Base-by-base conservation (phyloP, 1,140 invertebrate species). In the Drosophila parabipectinata region DNA sequence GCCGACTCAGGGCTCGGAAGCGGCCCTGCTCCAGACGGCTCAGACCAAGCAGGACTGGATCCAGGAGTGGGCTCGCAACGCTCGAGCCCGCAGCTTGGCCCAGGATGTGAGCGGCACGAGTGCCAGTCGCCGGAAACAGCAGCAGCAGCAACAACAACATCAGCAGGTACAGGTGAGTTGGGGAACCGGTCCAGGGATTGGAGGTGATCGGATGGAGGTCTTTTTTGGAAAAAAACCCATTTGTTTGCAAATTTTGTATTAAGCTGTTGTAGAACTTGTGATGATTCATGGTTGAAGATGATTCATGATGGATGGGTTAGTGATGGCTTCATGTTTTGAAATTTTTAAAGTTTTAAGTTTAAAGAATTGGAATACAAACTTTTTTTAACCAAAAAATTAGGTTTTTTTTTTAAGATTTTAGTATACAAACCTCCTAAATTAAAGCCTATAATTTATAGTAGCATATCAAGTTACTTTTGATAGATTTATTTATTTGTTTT, bases 11-110 rank as follows among this genome's bases (percentile, higher is more conserved):
- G 51, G 61, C 32, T 79, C 90, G 18, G 90, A 91, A 58, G 80
- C 82, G 7, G 73, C 77, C 8, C 62, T 88, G 37, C 58, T 92
- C 58, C 87, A 91, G 50, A 90, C 90, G 15, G 91, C 81, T 5
- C 85, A 90, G 39, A 90, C 90, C 0, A 92, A 92, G 56, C 88
- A 92, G 72, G 91, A 92, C 41, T 92, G 91, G 91, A 92, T 92
- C 0, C 90, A 92, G 62, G 89, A 92, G 32, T 92, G 91, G 91
- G 91, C 91, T 0, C 74, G 89, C 6, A 92, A 92, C 69, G 91
- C 91, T 0, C 79, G 91, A 0, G 90, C 90, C 0, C 75, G 90
- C 10, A 91, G 90, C 37, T 54, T 91, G 53, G 90, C 90, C 0
- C 82, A 87, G 71, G 82, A 87, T 66, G 82, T 88, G 2, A 82